Evolutionary conservation across 2,113 vertebrate species (phyloP), one percentile per base, ranked within the genome.

Genomic region (Gallinago undulata): DNA sequence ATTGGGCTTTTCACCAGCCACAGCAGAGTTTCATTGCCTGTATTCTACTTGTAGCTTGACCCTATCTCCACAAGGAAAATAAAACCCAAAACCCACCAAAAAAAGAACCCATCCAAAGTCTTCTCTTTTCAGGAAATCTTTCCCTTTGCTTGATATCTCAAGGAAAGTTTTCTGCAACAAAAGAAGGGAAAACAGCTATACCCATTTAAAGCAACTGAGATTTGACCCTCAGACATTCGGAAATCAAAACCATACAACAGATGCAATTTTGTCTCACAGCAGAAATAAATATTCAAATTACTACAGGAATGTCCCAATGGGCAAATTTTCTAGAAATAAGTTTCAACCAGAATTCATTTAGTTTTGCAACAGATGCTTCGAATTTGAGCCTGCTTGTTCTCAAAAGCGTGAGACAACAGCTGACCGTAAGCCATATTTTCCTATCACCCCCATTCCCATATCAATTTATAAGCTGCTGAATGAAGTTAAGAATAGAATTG

Each of bases 281-380:
- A 93, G 83, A 95, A 96, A 91, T 66, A 91, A 94, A 94, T 96
- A 95, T 75, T 70, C 74, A 53, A n/a, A 45, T 96, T 90, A 92
- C 80, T 89, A 51, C 82, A 92, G 86, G 78, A 96, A 94, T 83
- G 80, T 90, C 66, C 81, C 93, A 72, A 55, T 0, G 18, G 92
- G 67, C 66, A 74, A 79, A 63, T 93, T 89, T 83, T 91, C 41
- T 72, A 88, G 81, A 95, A 90, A 96, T 82, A 87, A 77, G 91
- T 96, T 96, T 90, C 55, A 56, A 43, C 25, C 51, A 77, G 73
- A 90, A 95, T 93, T 93, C 23, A 60, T 83, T 88, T 94, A 59
- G 43, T 78, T 92, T 89, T 90, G 47, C 72, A 95, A 55, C 79
- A 96, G 84, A 94, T 94, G 92, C 90, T 91, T 97, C 94, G 91